Evolutionary conservation across 2,113 vertebrate genomes (phyloP).

Genomic region (Misgurnus anguillicaudatus): DNA sequence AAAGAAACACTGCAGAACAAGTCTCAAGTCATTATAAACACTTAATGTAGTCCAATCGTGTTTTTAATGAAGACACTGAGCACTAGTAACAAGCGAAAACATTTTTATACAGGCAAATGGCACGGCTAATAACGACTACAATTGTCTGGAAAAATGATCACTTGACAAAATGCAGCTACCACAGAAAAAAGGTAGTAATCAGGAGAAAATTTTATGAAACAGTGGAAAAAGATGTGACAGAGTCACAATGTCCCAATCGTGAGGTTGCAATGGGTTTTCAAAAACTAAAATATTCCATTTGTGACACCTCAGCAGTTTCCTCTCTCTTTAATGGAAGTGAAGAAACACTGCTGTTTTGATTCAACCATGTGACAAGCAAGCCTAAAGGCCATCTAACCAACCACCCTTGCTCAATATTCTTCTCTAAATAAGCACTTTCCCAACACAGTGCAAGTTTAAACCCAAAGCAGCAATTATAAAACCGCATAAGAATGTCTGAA

Average conservation of each 20-base stretch:
- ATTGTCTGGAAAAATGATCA: neutral
- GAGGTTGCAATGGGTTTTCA: neutral
- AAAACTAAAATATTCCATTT: constrained; percentile 27
- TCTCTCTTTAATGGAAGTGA: neutral
- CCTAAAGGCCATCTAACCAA: neutral
- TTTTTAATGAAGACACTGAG: constrained; percentile 12
- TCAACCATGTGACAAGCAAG: neutral
- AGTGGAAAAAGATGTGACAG: neutral
- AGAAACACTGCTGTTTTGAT: neutral
- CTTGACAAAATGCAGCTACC: neutral
- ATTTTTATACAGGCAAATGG: neutral
- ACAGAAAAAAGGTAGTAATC: neutral
- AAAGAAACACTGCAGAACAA: constrained; percentile 14
- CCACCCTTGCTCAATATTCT: neutral
- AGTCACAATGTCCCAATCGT: neutral
- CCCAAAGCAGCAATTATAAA: constrained; percentile 5
- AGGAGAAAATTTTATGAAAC: neutral
- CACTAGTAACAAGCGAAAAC: neutral
- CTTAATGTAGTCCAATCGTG: constrained; percentile 21
- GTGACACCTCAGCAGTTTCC: constrained; percentile 30
- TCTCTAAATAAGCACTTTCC: neutral
- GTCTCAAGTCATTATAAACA: constrained; percentile 33
- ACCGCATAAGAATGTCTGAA: constrained; percentile 23
- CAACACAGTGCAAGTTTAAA: neutral
- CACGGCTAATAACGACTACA: neutral